A percentile compares a stretch with the other conserved stretches of the same genome.
Conservation (phyloP, 1,140 invertebrate genomes). For the Dolichoris vasculosae region DNA sequence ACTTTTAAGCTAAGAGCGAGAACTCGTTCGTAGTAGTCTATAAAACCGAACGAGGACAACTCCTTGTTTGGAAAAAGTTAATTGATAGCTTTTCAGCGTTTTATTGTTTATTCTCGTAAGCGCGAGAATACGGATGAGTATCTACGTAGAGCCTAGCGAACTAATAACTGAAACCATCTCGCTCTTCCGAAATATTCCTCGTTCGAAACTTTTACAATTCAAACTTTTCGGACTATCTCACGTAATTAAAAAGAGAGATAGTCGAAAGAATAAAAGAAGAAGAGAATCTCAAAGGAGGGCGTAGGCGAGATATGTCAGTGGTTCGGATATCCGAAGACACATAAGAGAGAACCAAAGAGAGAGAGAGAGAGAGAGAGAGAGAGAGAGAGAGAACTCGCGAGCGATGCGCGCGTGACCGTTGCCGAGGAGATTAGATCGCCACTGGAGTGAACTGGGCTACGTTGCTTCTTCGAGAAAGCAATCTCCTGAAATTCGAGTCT, state of each 20-base stretch:
- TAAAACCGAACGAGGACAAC: neutral
- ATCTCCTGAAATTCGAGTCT: constrained; percentile 48
- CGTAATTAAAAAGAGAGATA: constrained; percentile 40
- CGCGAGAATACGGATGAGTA: neutral
- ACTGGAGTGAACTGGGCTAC: neutral
- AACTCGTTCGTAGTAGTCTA: neutral
- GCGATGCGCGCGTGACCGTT: constrained; percentile 29
- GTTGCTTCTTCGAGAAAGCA: constrained; percentile 28
- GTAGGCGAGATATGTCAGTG: constrained; percentile 33
- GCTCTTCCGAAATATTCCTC: neutral
- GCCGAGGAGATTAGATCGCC: constrained; percentile 42
- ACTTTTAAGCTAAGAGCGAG: neutral
- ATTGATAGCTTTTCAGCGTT: neutral
- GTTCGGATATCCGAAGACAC: neutral
- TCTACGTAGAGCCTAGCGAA: neutral
- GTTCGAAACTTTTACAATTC: constrained; percentile 13
- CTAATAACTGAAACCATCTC: neutral
- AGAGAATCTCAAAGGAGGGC: neutral
- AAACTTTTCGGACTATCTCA: constrained; percentile 2
- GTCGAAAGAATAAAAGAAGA: neutral
- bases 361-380: neutral
- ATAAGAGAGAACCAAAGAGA: neutral
- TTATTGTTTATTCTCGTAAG: neutral
- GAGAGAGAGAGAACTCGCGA: neutral
- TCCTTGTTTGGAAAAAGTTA: neutral